These are phyloP conservation scores for Melieria omissa DNA, from an alignment of 2,888 invertebrate species.

Conservation along the genomic window DNA sequence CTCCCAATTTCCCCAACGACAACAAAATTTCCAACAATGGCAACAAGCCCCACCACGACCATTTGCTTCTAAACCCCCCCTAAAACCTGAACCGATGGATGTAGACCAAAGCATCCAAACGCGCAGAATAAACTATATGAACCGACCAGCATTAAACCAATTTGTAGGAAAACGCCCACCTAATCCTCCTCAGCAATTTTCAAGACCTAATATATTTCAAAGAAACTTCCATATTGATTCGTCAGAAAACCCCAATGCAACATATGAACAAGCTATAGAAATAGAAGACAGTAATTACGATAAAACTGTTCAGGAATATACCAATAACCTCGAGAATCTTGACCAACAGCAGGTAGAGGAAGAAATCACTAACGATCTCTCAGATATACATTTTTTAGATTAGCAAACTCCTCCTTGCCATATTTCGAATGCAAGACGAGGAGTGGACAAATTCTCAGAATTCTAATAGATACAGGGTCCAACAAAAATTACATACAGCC, in stretches of 20 bases:
- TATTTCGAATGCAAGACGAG: neutral
- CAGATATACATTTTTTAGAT: slow-evolving; percentile 3
- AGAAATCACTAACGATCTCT: neutral
- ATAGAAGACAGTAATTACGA: neutral
- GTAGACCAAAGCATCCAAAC: slow-evolving; percentile 6
- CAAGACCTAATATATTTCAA: slow-evolving; percentile 15
- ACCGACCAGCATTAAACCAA: no score
- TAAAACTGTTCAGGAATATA: neutral
- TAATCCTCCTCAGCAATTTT: slow-evolving; percentile 4
- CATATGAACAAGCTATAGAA: neutral
- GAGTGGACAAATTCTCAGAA: slow-evolving; percentile 8
- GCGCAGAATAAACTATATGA: neutral
- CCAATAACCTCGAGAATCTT: slow-evolving; percentile 7
- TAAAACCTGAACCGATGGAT: slow-evolving; percentile 2
- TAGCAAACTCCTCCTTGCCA: neutral
- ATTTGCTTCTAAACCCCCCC: neutral
- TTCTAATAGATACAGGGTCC: neutral
- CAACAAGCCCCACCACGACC: slow-evolving; percentile 9
- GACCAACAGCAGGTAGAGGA: neutral
- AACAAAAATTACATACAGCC: no score
- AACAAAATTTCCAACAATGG: neutral
- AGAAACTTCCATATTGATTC: slow-evolving; percentile 28
- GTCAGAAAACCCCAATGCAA: slow-evolving; percentile 7
- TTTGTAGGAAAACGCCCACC: slow-evolving; percentile 23
- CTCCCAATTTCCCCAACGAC: neutral